Base-by-base conservation (phyloP, 1,140 invertebrate genomes). In the Neuroterus valhalla region DNA sequence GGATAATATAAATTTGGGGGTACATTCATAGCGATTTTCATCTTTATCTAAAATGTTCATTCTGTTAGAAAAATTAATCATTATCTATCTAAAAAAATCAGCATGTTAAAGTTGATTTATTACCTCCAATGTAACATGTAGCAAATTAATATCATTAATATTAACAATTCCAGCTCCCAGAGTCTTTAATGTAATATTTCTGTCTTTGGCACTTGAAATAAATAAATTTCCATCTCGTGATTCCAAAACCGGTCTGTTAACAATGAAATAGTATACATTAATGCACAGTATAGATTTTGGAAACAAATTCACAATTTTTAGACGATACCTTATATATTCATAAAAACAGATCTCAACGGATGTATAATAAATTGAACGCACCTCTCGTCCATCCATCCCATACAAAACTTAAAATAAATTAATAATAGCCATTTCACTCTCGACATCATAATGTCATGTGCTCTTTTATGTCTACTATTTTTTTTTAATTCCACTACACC, bases 211-310 rank as follows among this genome's bases (percentile, higher is more conserved):
- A 48, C 92, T 91, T 74, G 92, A 90, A 23, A 95, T 91, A 70
- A 92, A 90, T n/a, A 94, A 86, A 85, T 94, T 91, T 68, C 94
- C 94, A 87, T 93, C 90, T 21, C 85, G 85, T 14, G 92, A 89
- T 74, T 92, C 91, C 50, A 94, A 91, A 84, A 92, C 91, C 0
- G 94, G 93, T 67, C 94, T 93, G 75, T 69, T 80, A 66, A 74
- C 72, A 66, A 73, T n/a, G 72, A 62, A 52, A 66, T 45, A 55
- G 52, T 68, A 52, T 74, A 31, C 50, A 66, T 26, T 74, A 72
- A 67, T 15, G 42, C 50, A 48, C 3, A 48, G 6, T 48, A 48
- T n/a, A 17, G n/a, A 48, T 44, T 38, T 50, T 26, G 14, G 38
- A 66, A 45, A 26, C n/a, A 15, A 45, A 17, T 68, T 52, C 52